Percentiles rank a stretch among this genome's conserved stretches.
phyloP scores from a whole-genome alignment of 2,888 invertebrate species.

The Nectonema munidae region DNA sequence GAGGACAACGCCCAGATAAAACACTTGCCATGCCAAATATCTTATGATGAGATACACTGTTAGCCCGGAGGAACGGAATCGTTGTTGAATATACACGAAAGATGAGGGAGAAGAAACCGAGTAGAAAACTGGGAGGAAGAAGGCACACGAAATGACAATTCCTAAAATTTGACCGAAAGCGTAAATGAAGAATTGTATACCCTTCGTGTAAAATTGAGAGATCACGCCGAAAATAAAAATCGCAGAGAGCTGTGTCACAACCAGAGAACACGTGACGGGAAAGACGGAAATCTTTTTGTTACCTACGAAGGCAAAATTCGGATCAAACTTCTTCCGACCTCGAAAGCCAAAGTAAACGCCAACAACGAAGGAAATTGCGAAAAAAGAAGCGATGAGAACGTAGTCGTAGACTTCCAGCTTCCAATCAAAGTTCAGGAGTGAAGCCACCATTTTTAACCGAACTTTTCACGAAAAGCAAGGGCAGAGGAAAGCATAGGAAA shows the following conservation, averaged over 20 bases:
- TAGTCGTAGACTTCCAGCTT: too few species aligned
- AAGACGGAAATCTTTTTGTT: slow-evolving; percentile 6
- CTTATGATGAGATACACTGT: neutral
- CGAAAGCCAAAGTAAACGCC: too few species aligned
- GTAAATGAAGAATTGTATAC: slow-evolving; percentile 12
- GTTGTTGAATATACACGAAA: slow-evolving; percentile 9
- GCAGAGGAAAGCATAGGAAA: too few species aligned
- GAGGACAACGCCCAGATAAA: neutral
- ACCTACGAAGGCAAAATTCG: too few species aligned
- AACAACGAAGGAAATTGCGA: too few species aligned
- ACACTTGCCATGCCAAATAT: neutral
- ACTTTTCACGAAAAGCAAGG: too few species aligned
- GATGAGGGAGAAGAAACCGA: neutral
- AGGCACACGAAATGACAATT: neutral
- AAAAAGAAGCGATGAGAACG: too few species aligned
- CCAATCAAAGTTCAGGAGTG: too few species aligned
- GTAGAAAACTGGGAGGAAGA: slow-evolving; percentile 2
- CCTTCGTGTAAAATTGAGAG: slow-evolving; percentile 17
- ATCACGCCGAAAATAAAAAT: slow-evolving; percentile 16
- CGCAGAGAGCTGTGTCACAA: slow-evolving; percentile 16
- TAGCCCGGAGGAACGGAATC: neutral
- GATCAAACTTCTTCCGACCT: too few species aligned
- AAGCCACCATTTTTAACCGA: too few species aligned
- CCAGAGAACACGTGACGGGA: slow-evolving; percentile 15
- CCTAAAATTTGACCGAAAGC: slow-evolving; percentile 1